Base-by-base conservation (phyloP, 2,113 vertebrate genomes). In the Platysternon megacephalum region DNA sequence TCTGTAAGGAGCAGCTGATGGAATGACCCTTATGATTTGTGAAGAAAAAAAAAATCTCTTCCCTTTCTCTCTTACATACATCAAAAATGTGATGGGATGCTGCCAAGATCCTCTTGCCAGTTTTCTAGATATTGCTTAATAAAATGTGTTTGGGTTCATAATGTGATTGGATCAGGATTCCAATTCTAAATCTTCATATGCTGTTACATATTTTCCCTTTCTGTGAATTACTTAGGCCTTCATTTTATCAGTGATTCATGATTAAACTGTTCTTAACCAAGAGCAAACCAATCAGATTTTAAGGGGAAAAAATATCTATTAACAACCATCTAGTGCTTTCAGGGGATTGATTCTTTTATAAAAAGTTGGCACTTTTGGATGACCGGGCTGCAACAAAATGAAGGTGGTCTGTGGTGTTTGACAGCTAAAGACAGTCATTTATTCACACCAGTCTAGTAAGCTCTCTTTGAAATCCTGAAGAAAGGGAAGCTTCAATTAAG, bases 341-440 rank as follows among this genome's bases (percentile, higher is more conserved):
- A 89, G 79, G 35, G 58, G 48, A 96, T 86, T 95, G 93, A 95
- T 97, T 95, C 85, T 91, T 89, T 92, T 91, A 88, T 46, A 86
- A 90, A 89, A 72, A 42, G 1, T 44, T 89, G 68, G 82, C 83
- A 93, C 93, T 97, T 97, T 80, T 94, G 89, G 87, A 93, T 95
- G 90, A 92, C 93, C 93, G 82, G 84, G 93, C 84, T 92, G 94
- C 82, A 93, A 86, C 44, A 93, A 91, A 96, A 94, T 95, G 88
- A 91, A 96, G 83, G 84, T 90, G 91, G 87, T 53, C 87, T 85
- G 86, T 89, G 79, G 84, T 76, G 35, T 89, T 61, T 96, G 94
- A 95, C 96, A 97, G 93, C 85, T 92, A 93, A 49, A 49, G 89
- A 95, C 88, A 93, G 97, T 97, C 94, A 95, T 87, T 97, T 94